These are phyloP conservation scores for Caracal caracal DNA, from an alignment of 2,113 vertebrate species.

Conservation along the genomic window DNA sequence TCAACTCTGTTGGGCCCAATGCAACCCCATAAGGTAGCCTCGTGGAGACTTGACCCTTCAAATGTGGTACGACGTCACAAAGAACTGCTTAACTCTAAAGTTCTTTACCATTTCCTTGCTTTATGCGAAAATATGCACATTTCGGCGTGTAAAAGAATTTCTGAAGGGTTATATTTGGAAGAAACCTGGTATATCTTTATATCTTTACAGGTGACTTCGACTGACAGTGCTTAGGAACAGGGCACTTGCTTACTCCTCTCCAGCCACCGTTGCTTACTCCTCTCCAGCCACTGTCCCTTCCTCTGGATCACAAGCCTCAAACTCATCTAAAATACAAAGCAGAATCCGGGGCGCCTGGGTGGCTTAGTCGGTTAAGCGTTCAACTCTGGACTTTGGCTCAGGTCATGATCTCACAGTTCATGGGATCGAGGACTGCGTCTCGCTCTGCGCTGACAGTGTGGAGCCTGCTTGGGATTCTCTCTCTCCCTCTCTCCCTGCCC, in stretches of 20 bases:
- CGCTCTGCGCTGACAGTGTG: rapidly evolving
- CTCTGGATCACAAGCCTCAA: neutral
- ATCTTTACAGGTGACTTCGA: neutral
- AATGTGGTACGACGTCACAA: neutral
- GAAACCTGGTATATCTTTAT: neutral
- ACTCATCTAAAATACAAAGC: neutral
- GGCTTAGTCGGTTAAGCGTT: neutral
- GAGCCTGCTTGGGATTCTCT: neutral
- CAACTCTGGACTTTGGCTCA: neutral
- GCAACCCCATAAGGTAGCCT: neutral
- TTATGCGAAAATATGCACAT: neutral
- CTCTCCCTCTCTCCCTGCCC: too few species aligned
- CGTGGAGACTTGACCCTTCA: neutral
- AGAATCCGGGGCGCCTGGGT: neutral
- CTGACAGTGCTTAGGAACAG: neutral
- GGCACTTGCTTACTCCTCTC: neutral
- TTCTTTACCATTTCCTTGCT: neutral
- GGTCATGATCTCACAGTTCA: neutral
- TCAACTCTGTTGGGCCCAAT: neutral
- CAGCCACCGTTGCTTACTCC: neutral
- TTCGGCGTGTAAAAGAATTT: neutral
- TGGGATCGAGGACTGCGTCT: neutral
- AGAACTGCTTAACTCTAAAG: neutral
- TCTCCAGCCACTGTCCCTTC: neutral
- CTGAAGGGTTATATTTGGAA: neutral